Evolutionary conservation across 2,888 invertebrate species (phyloP).

Genomic region (Camponotus fellah): DNA sequence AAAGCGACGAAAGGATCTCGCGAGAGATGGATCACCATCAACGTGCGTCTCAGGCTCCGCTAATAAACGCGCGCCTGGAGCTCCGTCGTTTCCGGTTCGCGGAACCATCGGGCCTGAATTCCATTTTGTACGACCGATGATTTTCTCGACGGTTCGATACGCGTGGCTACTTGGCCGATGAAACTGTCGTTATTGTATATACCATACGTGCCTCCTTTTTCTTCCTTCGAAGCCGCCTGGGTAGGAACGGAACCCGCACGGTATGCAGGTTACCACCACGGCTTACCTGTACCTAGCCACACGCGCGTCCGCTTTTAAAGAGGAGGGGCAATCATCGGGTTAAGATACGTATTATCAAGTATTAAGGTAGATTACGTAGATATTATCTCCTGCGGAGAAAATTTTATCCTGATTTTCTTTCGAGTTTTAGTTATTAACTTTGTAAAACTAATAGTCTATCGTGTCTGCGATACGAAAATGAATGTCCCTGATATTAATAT

Average conservation of each 20-base stretch:
- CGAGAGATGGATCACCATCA: constrained; percentile 54
- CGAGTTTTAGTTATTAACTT: constrained; percentile 46
- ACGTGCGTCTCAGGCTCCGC: background rate
- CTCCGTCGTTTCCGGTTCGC: constrained; percentile 56
- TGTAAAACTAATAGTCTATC: background rate
- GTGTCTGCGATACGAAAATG: background rate
- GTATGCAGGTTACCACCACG: constrained; percentile 71
- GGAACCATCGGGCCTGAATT: constrained; percentile 22
- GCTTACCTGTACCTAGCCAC: constrained; percentile 59
- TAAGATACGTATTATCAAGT: constrained; percentile 8
- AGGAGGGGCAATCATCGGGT: constrained; percentile 21
- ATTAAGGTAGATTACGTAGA: constrained; percentile 1
- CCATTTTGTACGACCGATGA: constrained; percentile 28
- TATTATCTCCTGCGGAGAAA: background rate
- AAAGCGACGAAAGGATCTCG: constrained; percentile 80
- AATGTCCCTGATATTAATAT: background rate
- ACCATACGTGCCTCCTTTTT: background rate
- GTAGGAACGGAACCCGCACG: constrained; percentile 36
- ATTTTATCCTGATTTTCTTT: constrained; percentile 32
- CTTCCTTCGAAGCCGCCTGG: background rate
- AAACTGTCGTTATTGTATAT: constrained; percentile 53
- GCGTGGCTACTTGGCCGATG: constrained; percentile 59
- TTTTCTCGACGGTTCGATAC: constrained; percentile 62
- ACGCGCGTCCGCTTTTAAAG: constrained; percentile 58
- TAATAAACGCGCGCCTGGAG: constrained; percentile 38